phyloP scores from a whole-genome alignment of 2,888 invertebrate genomes.

The Eupithecia insigniata region DNA sequence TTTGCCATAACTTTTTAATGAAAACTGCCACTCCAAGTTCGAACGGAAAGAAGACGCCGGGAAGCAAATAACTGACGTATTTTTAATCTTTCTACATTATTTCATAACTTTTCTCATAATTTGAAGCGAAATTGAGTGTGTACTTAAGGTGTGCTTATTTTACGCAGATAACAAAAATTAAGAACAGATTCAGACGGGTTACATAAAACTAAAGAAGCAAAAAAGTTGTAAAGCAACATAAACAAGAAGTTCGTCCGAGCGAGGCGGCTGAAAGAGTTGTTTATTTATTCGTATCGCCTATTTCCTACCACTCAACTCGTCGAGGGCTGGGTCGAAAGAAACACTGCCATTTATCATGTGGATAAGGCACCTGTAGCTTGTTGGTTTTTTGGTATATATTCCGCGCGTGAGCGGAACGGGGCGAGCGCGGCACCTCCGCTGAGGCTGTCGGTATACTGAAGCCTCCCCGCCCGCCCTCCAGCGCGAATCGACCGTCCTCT shows the following conservation, averaged over 20 bases:
- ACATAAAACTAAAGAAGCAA: conserved; percentile 25
- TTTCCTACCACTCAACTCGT: conserved; percentile 62
- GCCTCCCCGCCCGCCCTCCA: conserved; percentile 56
- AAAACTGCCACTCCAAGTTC: conserved; percentile 49
- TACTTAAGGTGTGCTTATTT: background rate
- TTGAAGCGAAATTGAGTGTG: background rate
- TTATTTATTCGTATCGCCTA: conserved; percentile 56
- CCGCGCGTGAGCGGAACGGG: conserved; percentile 56
- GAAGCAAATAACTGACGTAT: conserved; percentile 18
- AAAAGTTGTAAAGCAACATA: conserved; percentile 29
- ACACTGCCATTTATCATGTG: conserved; percentile 69
- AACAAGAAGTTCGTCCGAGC: conserved; percentile 47
- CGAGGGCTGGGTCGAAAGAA: conserved; percentile 55
- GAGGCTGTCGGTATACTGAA: conserved; percentile 63
- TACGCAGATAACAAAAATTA: background rate
- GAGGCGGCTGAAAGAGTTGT: conserved; percentile 50
- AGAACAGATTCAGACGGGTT: conserved; percentile 19
- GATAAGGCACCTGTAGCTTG: conserved; percentile 71
- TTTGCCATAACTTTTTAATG: conserved; percentile 57
- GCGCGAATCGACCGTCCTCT: conserved; percentile 62
- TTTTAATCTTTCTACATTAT: conserved; percentile 26
- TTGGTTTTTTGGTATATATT: conserved; percentile 61
- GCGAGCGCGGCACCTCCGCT: conserved; percentile 53
- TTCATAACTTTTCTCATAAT: background rate
- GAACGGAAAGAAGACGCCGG: conserved; percentile 42